Evolutionary conservation across 2,797 vertebrate genomes (phyloP).

Genomic region (Poecilia gillii): DNA sequence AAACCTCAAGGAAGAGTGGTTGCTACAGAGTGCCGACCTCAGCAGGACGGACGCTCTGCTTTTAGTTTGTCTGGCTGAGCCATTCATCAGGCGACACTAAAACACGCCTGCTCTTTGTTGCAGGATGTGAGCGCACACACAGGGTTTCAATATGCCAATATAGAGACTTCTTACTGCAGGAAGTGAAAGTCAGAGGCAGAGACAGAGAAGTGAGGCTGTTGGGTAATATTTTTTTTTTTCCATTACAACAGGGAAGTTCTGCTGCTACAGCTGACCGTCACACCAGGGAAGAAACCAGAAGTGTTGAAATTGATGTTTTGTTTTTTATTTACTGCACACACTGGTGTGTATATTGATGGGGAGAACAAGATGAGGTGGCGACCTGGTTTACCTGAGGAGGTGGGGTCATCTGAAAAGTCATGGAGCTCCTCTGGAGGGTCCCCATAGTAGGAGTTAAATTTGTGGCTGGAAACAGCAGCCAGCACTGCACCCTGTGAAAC

Average conservation of each 20-base stretch:
- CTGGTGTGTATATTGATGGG: constrained; percentile 1
- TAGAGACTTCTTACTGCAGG: constrained; percentile 19
- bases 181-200: constrained; percentile 62
- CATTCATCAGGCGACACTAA: neutral
- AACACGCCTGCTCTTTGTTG: neutral
- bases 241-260: constrained; percentile 34
- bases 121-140: neutral
- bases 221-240: constrained; percentile 48
- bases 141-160: neutral
- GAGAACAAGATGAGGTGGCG: neutral
- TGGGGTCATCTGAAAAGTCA: constrained; percentile 98
- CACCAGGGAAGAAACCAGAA: neutral
- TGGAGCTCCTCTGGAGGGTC: constrained; percentile 98
- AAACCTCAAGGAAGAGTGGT: constrained; percentile 41
- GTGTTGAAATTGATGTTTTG: neutral
- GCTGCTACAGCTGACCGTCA: constrained; percentile 36
- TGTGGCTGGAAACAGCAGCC: constrained; percentile 99
- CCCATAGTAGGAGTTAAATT: constrained; percentile 99
- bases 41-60: constrained; percentile 29
- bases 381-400: constrained; percentile 91
- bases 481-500: constrained; percentile 92
- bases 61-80: neutral
- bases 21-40: constrained; percentile 46
- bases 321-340: neutral
- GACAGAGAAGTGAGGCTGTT: constrained; percentile 67